Evolutionary conservation across 2,113 vertebrate genomes (phyloP).

Genomic region (Glaucidium brasilianum): DNA sequence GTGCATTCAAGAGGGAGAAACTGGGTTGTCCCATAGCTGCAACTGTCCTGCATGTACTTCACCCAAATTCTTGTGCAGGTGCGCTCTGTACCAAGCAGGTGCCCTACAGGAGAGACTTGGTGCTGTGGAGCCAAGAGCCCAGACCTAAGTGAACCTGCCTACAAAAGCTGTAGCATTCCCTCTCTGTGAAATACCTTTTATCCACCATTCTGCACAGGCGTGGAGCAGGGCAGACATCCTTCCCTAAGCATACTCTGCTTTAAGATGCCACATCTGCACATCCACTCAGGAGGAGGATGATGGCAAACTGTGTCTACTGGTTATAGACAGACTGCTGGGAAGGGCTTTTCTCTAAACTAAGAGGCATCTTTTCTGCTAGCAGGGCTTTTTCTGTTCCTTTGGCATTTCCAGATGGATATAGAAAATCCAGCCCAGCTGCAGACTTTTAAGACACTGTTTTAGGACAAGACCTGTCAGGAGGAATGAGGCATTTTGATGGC

Average conservation of each 20-base stretch:
- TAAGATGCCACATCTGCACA: neutral
- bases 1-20: neutral
- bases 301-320: neutral
- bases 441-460: conserved; percentile 9
- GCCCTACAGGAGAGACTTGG: neutral
- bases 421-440: conserved; percentile 13
- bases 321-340: neutral
- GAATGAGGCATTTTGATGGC: conserved; percentile 14
- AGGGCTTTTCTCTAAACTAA: neutral
- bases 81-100: neutral
- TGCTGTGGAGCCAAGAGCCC: neutral
- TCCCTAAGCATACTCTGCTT: neutral
- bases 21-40: neutral
- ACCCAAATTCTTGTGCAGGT: neutral
- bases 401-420: neutral
- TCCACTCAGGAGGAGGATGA: neutral
- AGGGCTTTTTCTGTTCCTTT: conserved; percentile 25
- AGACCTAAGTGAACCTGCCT: neutral
- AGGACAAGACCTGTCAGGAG: conserved; percentile 9
- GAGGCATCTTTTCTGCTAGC: neutral
- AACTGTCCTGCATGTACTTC: neutral
- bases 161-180: too few species aligned
- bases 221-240: neutral
- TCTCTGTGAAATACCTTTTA: neutral
- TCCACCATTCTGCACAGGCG: neutral